A percentile compares a stretch with the other conserved stretches of the same genome.
Evolutionary conservation across 2,113 vertebrate genomes (phyloP).

Genomic region (Brienomyrus brachyistius): DNA sequence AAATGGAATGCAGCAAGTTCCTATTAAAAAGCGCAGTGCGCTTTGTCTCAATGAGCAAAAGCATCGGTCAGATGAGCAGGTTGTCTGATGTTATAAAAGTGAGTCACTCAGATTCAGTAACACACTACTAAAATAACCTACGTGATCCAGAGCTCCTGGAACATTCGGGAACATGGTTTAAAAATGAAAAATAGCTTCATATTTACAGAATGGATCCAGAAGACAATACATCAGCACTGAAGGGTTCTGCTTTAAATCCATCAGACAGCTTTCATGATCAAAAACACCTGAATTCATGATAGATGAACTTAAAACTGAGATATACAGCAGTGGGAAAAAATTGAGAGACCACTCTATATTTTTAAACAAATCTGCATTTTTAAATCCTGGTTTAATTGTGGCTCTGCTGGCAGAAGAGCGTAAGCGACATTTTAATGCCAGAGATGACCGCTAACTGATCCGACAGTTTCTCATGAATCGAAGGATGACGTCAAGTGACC

Average conservation of each 20-base stretch:
- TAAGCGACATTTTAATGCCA: too few species aligned
- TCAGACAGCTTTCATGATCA: neutral
- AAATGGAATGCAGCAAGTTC: conserved; percentile 22
- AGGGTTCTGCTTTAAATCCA: neutral
- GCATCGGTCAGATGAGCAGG: neutral
- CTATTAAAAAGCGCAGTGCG: conserved; percentile 12
- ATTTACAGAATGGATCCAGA: neutral
- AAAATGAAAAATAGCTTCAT: neutral
- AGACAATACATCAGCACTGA: neutral
- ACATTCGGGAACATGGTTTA: neutral
- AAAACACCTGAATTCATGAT: conserved; percentile 8
- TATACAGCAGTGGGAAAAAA: neutral
- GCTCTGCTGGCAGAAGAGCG: too few species aligned
- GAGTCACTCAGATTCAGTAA: neutral
- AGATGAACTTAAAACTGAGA: neutral
- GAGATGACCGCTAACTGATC: too few species aligned
- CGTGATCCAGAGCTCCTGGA: neutral
- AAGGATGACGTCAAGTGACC: too few species aligned
- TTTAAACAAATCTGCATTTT: too few species aligned
- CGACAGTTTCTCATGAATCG: too few species aligned
- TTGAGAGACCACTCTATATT: too few species aligned
- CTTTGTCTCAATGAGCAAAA: neutral
- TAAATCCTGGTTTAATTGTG: too few species aligned
- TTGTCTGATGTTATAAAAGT: neutral
- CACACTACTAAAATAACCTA: neutral